A percentile compares a stretch with the other conserved stretches of the same genome.
Evolutionary conservation across 1,140 invertebrate genomes (phyloP).

Genomic region (Reticulitermes speratus): DNA sequence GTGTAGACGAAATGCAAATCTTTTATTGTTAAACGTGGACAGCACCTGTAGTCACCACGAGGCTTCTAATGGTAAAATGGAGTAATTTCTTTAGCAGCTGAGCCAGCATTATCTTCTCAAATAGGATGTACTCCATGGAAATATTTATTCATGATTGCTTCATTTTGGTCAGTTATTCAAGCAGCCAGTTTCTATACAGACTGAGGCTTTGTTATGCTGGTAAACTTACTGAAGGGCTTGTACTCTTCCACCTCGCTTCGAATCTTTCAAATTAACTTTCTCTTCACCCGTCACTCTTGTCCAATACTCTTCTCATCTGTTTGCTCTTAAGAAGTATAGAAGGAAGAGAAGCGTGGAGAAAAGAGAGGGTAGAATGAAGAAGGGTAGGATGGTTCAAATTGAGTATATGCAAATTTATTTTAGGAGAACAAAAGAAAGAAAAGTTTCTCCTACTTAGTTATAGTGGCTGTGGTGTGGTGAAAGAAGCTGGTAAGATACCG

Average conservation of each 20-base stretch:
- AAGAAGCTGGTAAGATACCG: background rate
- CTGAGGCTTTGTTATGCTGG: background rate
- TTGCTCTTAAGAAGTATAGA: background rate
- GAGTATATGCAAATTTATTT: constrained; percentile 19
- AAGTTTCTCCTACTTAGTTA: background rate
- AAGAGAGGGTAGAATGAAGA: background rate
- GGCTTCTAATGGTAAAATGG: no score
- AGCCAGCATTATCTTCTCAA: no score
- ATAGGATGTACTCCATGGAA: no score
- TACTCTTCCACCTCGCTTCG: background rate
- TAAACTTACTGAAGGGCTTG: background rate
- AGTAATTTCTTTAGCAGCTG: no score
- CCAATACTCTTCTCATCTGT: background rate
- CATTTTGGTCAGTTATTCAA: background rate
- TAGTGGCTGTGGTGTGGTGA: background rate
- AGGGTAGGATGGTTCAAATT: background rate
- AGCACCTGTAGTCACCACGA: no score
- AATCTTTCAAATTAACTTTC: constrained; percentile 19
- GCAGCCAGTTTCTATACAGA: background rate
- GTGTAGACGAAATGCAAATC: no score
- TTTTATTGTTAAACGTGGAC: no score
- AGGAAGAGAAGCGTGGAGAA: background rate
- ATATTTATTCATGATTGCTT: background rate
- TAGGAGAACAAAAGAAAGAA: background rate
- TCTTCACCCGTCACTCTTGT: background rate